These are phyloP conservation scores for Phrynocephalus vlangalii DNA, from an alignment of 2,797 vertebrate species.

Conservation along the genomic window DNA sequence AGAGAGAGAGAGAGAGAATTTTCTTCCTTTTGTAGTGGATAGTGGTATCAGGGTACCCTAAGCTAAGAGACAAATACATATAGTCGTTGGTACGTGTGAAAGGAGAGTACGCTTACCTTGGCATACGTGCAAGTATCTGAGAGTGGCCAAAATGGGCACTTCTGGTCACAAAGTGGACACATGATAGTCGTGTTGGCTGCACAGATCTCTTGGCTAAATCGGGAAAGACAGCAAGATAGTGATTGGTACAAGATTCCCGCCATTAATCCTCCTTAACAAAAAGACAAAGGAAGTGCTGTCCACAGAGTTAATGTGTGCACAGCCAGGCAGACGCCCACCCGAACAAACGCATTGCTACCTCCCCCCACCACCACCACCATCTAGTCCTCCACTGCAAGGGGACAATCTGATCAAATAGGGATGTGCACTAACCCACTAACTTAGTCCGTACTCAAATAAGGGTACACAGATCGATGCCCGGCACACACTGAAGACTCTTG, in stretches of 20 bases:
- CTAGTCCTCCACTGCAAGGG: neutral
- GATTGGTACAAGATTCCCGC: neutral
- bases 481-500: too few species aligned
- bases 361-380: neutral
- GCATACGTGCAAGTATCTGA: constrained; percentile 91
- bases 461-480: too few species aligned
- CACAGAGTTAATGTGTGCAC: neutral
- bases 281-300: neutral
- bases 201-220: constrained; percentile 90
- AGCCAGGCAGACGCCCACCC: neutral
- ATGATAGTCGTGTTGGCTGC: constrained; percentile 81
- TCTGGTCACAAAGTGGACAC: constrained; percentile 92
- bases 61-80: neutral
- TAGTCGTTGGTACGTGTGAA: neutral
- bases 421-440: too few species aligned
- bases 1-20: neutral
- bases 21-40: neutral
- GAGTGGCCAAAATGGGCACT: constrained; percentile 86
- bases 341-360: neutral
- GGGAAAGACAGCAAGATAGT: neutral
- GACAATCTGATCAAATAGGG: too few species aligned
- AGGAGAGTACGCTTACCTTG: constrained; percentile 80
- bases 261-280: neutral
- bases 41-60: neutral
- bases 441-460: too few species aligned